Base-by-base conservation (phyloP, 2,888 invertebrate species). In the Drosophila borborema region DNA sequence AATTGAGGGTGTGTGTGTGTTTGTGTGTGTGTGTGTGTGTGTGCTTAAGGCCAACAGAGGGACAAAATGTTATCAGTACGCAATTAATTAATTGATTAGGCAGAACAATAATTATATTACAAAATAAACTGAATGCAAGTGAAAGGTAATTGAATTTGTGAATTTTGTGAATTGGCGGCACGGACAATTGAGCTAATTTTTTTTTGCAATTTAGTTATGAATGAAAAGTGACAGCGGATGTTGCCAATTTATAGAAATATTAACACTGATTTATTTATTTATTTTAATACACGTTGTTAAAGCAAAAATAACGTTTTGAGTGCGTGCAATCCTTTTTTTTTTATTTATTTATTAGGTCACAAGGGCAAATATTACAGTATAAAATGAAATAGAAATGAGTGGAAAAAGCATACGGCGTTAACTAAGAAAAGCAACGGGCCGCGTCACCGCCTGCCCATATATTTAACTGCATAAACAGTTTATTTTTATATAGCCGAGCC, bases 381-480 rank as follows among this genome's bases (percentile, higher is more conserved):
- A 20, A 48, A 20, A 18, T 9, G 16, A 10, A 36, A 20, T 14
- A 12, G 16, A 10, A 34, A 34, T 34, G 28, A 28, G 10, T 16
- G 56, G 12, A 34, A 55, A 75, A 64, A 65, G 46, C 56, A 72
- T 62, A 71, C 63, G 45, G 20, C 56, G 55, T 46, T 53, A 49
- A 66, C 77, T 41, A 77, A 65, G 65, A 34, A 65, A 65, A 79
- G 49, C 53, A 69, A 74, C 36, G 74, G 36, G 2, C 16, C 23
- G 31, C 43, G 46, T 46, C 20, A 12, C 31, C 64, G 41, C 46
- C 69, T 64, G 41, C 41, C 68, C 48, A 56, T 20, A 55, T 56
- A 64, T 59, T 71, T 75, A 84, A 83, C 79, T 86, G 85, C 87
- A 89, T 83, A 74, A 86, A 84, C 81, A 86, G 89, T 89, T 89